A percentile compares a stretch with the other conserved stretches of the same genome.
Evolutionary conservation across 2,888 invertebrate genomes (phyloP).

Genomic region (Amblyjoppa fuscipennis): DNA sequence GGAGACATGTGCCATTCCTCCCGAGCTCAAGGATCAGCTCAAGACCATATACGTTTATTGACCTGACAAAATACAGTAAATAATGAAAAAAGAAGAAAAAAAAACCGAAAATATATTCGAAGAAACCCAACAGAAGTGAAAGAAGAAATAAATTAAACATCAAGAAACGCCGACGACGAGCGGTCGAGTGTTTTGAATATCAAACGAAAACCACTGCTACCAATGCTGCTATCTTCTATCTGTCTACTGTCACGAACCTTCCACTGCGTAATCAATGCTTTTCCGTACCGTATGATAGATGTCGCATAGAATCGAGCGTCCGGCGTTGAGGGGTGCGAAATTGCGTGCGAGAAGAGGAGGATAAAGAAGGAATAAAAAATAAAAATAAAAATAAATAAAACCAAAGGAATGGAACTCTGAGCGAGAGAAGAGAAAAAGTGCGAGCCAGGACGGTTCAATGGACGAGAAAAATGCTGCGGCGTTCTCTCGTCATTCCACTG

Average conservation of each 20-base stretch:
- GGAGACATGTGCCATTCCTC: constrained; percentile 94
- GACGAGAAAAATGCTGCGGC: constrained; percentile 52
- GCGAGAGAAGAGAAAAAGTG: constrained; percentile 36
- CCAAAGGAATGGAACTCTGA: constrained; percentile 30
- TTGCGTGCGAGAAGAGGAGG: constrained; percentile 50
- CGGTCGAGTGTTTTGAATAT: constrained; percentile 19
- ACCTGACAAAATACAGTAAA: constrained; percentile 71
- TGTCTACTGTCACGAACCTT: constrained; percentile 70
- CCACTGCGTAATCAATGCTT: constrained; percentile 78
- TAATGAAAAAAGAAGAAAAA: background rate
- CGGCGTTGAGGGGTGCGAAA: constrained; percentile 48
- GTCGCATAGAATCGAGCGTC: constrained; percentile 65
- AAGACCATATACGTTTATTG: constrained; percentile 96
- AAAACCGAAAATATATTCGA: background rate
- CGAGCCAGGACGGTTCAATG: constrained; percentile 65
- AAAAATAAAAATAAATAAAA: constrained; percentile 28
- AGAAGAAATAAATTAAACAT: background rate
- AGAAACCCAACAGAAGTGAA: background rate
- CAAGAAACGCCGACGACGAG: constrained; percentile 3
- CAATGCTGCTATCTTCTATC: constrained; percentile 26
- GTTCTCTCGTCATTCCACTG: constrained; percentile 17
- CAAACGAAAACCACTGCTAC: background rate
- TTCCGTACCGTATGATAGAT: constrained; percentile 77
- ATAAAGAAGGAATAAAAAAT: constrained; percentile 32
- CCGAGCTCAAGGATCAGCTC: constrained; percentile 94